A percentile compares a stretch with the other conserved stretches of the same genome.
These are phyloP conservation scores for Pseudopleuronectes americanus DNA, from an alignment of 2,797 vertebrate genomes.

Conservation along the genomic window DNA sequence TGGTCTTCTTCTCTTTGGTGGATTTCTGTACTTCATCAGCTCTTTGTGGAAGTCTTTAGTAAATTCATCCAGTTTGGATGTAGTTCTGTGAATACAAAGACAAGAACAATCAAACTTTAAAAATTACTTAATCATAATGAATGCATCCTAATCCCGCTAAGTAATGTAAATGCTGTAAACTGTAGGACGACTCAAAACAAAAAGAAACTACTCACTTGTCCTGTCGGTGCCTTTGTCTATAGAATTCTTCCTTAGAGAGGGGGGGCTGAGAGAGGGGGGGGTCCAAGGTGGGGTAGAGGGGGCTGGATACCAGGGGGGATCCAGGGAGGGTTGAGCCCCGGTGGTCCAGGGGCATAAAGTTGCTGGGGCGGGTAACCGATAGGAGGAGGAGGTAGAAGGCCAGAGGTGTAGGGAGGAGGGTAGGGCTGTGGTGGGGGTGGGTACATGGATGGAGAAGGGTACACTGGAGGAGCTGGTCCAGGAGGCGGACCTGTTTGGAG, in stretches of 20 bases:
- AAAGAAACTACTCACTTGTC: constrained; percentile 89
- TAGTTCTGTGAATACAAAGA: constrained; percentile 85
- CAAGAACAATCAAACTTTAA: neutral
- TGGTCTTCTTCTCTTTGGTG: constrained; percentile 94
- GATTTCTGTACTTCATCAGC: constrained; percentile 98
- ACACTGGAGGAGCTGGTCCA: constrained; percentile 62
- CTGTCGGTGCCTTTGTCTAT: constrained; percentile 93
- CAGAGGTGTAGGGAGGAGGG: constrained; percentile 67
- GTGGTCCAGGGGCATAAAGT: constrained; percentile 89
- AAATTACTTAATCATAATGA: neutral
- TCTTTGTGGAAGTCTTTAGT: constrained; percentile 99
- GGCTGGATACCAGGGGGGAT: constrained; percentile 88
- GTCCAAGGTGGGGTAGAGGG: constrained; percentile 71
- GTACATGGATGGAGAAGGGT: constrained; percentile 71
- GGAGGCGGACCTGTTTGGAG: constrained; percentile 58
- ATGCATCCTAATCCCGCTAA: neutral
- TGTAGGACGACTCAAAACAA: neutral
- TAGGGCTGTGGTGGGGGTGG: constrained; percentile 73
- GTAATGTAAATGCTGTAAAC: neutral
- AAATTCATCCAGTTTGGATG: constrained; percentile 99
- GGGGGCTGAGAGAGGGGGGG: constrained; percentile 77
- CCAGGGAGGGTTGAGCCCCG: constrained; percentile 92
- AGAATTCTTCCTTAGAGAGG: constrained; percentile 96
- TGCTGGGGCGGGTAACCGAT: constrained; percentile 88
- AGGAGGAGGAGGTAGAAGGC: constrained; percentile 80